Percentiles rank a stretch among this genome's conserved stretches.
phyloP scores from a whole-genome alignment of 2,797 vertebrate genomes.

The Anguilla marmorata region DNA sequence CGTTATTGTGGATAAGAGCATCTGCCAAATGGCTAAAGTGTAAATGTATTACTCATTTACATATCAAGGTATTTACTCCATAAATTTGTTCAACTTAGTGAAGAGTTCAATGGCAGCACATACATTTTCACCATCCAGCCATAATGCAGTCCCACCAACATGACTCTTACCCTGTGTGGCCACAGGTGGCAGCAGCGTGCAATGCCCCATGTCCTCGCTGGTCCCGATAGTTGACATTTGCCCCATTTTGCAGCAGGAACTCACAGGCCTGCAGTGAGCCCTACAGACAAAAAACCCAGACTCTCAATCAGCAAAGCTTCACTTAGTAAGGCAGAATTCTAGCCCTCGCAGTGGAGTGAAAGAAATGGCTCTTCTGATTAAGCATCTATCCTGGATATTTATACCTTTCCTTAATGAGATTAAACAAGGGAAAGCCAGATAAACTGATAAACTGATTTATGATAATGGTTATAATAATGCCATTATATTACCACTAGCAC shows the following conservation, averaged over 20 bases:
- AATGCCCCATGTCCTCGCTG: conserved; percentile 68
- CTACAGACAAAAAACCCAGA: conserved; percentile 45
- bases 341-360: background rate
- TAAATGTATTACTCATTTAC: background rate
- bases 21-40: background rate
- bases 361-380: background rate
- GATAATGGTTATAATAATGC: background rate
- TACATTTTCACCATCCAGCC: background rate
- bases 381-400: background rate
- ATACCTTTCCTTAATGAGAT: background rate
- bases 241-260: conserved; percentile 72
- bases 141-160: background rate
- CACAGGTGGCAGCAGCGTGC: conserved; percentile 68
- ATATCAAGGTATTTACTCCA: background rate
- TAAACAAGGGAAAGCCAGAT: background rate
- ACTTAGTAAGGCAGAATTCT: background rate
- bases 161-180: conserved; percentile 61
- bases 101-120: background rate
- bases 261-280: conserved; percentile 72
- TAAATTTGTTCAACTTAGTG: background rate
- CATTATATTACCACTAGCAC: background rate
- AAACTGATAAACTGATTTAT: background rate
- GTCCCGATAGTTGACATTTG: conserved; percentile 71
- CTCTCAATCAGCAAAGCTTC: background rate
- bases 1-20: background rate